Conservation (phyloP, 1,140 invertebrate genomes). For the Aphelinus certus region DNA sequence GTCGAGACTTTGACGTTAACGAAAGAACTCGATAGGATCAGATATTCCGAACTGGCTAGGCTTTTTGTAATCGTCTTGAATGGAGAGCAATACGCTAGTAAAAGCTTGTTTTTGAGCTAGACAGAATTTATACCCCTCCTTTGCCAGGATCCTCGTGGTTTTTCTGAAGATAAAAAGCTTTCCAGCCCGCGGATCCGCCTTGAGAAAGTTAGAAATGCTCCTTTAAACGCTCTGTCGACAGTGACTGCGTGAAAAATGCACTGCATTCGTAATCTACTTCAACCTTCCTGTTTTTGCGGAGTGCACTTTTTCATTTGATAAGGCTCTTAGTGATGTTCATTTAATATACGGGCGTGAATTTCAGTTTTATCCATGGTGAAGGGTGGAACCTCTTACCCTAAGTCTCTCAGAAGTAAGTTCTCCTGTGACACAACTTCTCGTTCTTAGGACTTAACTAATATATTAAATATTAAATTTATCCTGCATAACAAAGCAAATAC, state of each 20-base stretch:
- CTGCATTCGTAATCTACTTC: background rate
- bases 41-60: background rate
- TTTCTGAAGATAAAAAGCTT: slow-evolving; percentile 8
- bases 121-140: background rate
- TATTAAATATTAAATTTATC: too few species aligned
- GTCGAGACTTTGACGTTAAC: background rate
- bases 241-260: background rate
- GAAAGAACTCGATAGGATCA: background rate
- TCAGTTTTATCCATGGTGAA: too few species aligned
- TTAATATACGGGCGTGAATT: too few species aligned
- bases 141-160: slow-evolving; percentile 21
- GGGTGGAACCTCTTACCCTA: too few species aligned
- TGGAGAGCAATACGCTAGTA: slow-evolving; percentile 5
- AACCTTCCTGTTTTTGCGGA: slow-evolving; percentile 3
- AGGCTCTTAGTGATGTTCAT: too few species aligned
- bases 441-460: too few species aligned
- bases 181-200: background rate
- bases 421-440: too few species aligned
- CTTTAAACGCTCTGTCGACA: too few species aligned
- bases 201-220: too few species aligned
- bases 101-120: background rate
- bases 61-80: background rate
- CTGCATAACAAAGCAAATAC: too few species aligned
- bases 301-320: background rate
- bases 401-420: too few species aligned